phyloP scores from a whole-genome alignment of 2,888 invertebrate species.

The Tiliacea citrago region DNA sequence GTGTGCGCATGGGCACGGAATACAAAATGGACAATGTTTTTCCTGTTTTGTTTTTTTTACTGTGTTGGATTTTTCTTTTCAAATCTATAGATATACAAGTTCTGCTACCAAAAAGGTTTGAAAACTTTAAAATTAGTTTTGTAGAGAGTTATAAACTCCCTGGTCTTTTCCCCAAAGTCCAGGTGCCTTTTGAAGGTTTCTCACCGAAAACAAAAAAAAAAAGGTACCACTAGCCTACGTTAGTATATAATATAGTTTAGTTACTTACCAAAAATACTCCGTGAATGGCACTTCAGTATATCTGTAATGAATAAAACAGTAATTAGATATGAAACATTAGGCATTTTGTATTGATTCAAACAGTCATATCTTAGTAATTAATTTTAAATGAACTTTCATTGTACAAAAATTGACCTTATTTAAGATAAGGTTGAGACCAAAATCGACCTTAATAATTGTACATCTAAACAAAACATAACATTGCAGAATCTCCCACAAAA shows the following conservation, averaged over 20 bases:
- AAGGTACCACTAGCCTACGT: not conserved
- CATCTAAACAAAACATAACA: slow-evolving; percentile 20
- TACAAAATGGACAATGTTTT: slow-evolving; percentile 22
- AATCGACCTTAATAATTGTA: slow-evolving; percentile 8
- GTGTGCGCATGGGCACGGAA: slow-evolving; percentile 16
- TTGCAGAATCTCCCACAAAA: slow-evolving; percentile 23
- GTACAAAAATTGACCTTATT: not conserved
- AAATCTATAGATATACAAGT: not conserved
- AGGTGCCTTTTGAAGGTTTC: too few species aligned
- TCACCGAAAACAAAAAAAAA: too few species aligned
- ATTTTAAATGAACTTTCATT: slow-evolving; percentile 1
- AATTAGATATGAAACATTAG: slow-evolving; percentile 26
- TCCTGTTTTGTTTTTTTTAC: slow-evolving; percentile 2
- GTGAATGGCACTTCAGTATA: slow-evolving; percentile 24
- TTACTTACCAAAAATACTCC: slow-evolving; percentile 48
- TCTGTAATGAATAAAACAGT: slow-evolving; percentile 50
- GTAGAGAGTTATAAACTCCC: too few species aligned
- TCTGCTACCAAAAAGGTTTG: not conserved
- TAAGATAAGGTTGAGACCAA: not conserved
- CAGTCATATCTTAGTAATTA: not conserved
- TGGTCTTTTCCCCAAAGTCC: too few species aligned
- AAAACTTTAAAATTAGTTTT: too few species aligned
- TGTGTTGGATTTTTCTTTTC: not conserved
- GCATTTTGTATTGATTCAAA: not conserved
- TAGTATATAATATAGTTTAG: not conserved